Evolutionary conservation across 2,113 vertebrate species (phyloP).

Genomic region (Lanius collurio): DNA sequence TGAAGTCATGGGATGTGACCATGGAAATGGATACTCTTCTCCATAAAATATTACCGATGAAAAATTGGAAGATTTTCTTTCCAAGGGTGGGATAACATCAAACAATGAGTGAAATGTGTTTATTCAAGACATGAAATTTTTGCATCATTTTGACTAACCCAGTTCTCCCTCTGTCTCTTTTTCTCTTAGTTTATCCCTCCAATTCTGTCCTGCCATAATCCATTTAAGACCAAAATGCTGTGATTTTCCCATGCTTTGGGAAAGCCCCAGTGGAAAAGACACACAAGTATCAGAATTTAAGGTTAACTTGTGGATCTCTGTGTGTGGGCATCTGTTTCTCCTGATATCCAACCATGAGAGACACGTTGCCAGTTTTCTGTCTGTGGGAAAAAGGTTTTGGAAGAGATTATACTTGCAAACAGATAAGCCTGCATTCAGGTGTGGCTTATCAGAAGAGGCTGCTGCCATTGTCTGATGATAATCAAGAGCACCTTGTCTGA

Average conservation of each 20-base stretch:
- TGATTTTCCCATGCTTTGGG: background rate
- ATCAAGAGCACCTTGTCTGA: background rate
- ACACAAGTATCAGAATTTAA: background rate
- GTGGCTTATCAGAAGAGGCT: background rate
- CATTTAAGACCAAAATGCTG: background rate
- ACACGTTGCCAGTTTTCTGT: background rate
- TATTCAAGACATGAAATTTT: background rate
- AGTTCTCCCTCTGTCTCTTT: background rate
- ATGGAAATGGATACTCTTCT: background rate
- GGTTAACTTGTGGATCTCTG: background rate
- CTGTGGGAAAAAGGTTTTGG: background rate
- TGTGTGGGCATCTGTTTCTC: background rate
- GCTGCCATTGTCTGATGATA: background rate
- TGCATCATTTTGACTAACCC: background rate
- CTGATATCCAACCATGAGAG: background rate
- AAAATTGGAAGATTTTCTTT: background rate
- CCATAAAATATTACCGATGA: background rate
- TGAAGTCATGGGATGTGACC: fast-evolving
- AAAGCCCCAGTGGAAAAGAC: background rate
- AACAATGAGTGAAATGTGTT: background rate
- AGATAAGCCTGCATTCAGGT: background rate
- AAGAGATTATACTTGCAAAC: background rate
- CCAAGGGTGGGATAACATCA: background rate
- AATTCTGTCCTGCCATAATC: background rate
- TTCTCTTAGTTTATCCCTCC: background rate